Percentiles rank a stretch among this genome's conserved stretches.
Evolutionary conservation across 2,113 vertebrate genomes (phyloP).

Genomic region (Solea solea): DNA sequence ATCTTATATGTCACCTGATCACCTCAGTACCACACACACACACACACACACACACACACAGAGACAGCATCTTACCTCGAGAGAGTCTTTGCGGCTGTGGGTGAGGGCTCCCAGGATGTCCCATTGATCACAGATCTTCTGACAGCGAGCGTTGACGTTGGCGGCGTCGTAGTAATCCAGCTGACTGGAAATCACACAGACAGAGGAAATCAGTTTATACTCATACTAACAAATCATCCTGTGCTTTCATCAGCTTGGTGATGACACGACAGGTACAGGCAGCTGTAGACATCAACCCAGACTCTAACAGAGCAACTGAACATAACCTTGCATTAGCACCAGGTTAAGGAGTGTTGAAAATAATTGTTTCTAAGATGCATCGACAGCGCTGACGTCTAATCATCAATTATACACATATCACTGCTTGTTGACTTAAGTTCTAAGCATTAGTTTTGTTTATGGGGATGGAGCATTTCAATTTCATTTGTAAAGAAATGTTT

Average conservation of each 20-base stretch:
- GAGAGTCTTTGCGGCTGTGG: conserved; percentile 87
- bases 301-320: neutral
- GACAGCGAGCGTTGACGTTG: conserved; percentile 91
- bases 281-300: neutral
- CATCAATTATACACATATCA: too few species aligned
- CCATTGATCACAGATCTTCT: conserved; percentile 97
- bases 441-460: too few species aligned
- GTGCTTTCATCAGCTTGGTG: neutral
- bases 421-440: too few species aligned
- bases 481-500: too few species aligned
- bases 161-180: conserved; percentile 94
- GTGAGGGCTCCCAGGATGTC: conserved; percentile 89
- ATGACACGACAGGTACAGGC: neutral
- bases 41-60: too few species aligned
- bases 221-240: neutral
- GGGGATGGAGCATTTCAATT: too few species aligned
- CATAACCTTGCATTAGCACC: too few species aligned
- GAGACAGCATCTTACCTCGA: conserved; percentile 82
- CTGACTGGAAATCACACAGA: conserved; percentile 79
- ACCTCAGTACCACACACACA: too few species aligned
- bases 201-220: neutral
- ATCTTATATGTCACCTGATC: too few species aligned
- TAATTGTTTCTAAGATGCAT: too few species aligned
- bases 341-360: too few species aligned
- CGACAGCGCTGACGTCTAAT: too few species aligned